phyloP scores from a whole-genome alignment of 2,797 vertebrate species.

The Dromococcyx pavoninus region DNA sequence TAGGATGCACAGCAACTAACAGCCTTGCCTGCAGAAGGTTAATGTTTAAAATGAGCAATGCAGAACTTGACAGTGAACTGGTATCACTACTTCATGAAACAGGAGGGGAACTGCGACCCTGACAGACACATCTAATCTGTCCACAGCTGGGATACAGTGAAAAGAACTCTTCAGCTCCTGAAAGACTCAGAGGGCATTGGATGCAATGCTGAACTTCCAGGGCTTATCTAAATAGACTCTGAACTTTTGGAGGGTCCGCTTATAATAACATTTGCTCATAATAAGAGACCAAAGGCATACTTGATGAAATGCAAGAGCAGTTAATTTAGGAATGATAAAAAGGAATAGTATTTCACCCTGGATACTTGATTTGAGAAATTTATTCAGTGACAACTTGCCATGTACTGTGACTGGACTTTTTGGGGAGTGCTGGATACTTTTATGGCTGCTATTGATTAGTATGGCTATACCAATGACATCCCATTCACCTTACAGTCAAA shows the following conservation, averaged over 20 bases:
- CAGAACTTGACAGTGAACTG: background rate
- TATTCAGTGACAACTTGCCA: constrained; percentile 51
- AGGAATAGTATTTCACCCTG: constrained; percentile 36
- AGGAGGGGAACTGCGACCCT: background rate
- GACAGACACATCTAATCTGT: background rate
- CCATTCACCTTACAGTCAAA: constrained; percentile 36
- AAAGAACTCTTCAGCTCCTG: background rate
- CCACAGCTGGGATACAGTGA: background rate
- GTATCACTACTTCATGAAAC: background rate
- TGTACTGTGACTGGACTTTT: constrained; percentile 46
- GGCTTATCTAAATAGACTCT: constrained; percentile 31
- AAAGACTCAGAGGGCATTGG: background rate
- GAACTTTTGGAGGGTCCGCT: constrained; percentile 18
- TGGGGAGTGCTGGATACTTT: constrained; percentile 20
- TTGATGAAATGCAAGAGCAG: constrained; percentile 42
- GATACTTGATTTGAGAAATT: constrained; percentile 45
- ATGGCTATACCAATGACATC: constrained; percentile 7
- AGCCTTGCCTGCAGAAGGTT: background rate
- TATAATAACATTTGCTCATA: background rate
- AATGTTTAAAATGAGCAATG: background rate
- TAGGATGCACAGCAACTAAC: background rate
- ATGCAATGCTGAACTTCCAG: background rate
- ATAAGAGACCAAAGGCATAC: constrained; percentile 20
- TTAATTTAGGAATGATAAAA: constrained; percentile 57
- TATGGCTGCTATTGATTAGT: constrained; percentile 49